phyloP scores from a whole-genome alignment of 2,888 invertebrate genomes.

The Matsumyia berberina region DNA sequence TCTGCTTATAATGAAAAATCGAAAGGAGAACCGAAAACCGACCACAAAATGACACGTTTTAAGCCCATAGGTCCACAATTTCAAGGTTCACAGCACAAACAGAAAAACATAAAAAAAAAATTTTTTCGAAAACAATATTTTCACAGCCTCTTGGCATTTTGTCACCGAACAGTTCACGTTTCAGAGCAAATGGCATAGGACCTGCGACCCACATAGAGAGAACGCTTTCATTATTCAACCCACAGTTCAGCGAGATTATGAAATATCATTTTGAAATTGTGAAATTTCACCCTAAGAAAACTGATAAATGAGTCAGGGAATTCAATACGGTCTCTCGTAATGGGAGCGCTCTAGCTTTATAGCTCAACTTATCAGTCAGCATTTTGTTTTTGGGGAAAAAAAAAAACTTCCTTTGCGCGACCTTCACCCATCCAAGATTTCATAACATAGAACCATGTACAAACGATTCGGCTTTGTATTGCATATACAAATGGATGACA shows the following conservation, averaged over 20 bases:
- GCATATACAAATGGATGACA: conserved; percentile 11
- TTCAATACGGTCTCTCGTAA: conserved; percentile 1
- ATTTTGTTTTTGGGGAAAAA: conserved; percentile 1
- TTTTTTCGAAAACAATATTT: background rate
- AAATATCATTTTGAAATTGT: conserved; percentile 25
- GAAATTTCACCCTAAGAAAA: conserved; percentile 10
- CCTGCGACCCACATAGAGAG: conserved; percentile 5
- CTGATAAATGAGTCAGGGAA: conserved; percentile 18
- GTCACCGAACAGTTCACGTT: background rate
- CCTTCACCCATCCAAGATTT: conserved; percentile 7
- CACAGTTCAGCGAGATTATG: conserved; percentile 16
- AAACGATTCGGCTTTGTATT: background rate
- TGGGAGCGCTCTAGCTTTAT: conserved; percentile 27
- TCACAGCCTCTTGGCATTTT: background rate
- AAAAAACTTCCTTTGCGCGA: conserved; percentile 27
- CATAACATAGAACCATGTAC: background rate
- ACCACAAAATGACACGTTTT: no score
- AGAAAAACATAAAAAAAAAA: no score
- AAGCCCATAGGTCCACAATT: no score
- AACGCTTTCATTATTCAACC: background rate
- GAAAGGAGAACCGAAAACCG: no score
- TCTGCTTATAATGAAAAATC: no score
- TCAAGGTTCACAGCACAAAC: no score
- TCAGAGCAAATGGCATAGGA: background rate
- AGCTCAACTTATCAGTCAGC: no score